phyloP scores from a whole-genome alignment of 2,113 vertebrate species.

The Laticauda colubrina region DNA sequence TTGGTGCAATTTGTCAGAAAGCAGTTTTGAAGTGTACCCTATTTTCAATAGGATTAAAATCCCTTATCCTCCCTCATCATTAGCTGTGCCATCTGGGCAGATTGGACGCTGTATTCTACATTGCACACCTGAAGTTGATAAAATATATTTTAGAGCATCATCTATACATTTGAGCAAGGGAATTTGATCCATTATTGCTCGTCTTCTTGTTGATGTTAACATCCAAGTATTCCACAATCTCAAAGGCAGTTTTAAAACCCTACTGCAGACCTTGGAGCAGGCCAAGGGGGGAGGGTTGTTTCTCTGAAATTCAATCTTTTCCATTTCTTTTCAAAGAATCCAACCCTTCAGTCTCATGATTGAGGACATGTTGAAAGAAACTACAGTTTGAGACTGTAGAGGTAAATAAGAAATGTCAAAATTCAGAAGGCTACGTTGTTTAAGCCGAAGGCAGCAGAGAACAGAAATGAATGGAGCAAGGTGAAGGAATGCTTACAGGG shows the following conservation, averaged over 20 bases:
- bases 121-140: not conserved
- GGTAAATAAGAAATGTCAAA: not conserved
- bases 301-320: not conserved
- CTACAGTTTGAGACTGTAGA: slow-evolving; percentile 1
- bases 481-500: slow-evolving; percentile 15
- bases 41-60: not conserved
- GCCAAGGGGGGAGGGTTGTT: not conserved
- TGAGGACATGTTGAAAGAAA: slow-evolving; percentile 21
- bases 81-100: not conserved
- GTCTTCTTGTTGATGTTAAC: not conserved
- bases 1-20: not conserved
- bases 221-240: not conserved
- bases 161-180: not conserved
- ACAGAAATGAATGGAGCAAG: slow-evolving; percentile 22
- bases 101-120: not conserved
- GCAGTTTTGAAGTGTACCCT: not conserved
- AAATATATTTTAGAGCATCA: not conserved
- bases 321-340: not conserved
- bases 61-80: not conserved
- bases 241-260: not conserved
- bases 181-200: not conserved
- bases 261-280: not conserved
- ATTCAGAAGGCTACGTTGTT: not conserved
- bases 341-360: not conserved
- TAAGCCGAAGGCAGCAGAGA: slow-evolving; percentile 9